These are phyloP conservation scores for Papilio elwesi DNA, from an alignment of 2,888 invertebrate genomes.

Conservation along the genomic window DNA sequence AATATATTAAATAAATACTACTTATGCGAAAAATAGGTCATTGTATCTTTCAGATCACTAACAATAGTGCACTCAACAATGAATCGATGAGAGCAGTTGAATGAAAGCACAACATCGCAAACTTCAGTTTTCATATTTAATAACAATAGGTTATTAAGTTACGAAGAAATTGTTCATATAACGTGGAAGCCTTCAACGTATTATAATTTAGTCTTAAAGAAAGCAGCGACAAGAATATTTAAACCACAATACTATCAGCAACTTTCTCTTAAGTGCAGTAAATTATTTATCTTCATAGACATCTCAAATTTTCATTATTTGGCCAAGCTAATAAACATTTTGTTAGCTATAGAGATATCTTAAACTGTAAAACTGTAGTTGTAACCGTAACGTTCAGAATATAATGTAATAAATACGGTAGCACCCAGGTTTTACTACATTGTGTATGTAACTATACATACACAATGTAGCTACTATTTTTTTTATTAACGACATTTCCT, in stretches of 20 bases:
- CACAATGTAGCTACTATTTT: too few relatives aligned
- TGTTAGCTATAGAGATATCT: too few relatives aligned
- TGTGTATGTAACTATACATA: too few relatives aligned
- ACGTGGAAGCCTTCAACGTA: background rate
- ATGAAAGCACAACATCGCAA: constrained; percentile 1
- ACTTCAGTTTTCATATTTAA: constrained; percentile 1
- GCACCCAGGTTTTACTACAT: too few relatives aligned
- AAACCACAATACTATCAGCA: background rate
- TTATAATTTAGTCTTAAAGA: background rate
- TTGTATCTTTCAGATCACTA: background rate
- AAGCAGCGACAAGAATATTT: background rate
- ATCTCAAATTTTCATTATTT: background rate
- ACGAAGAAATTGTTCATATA: background rate
- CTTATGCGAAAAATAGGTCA: background rate
- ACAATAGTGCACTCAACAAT: constrained; percentile 9
- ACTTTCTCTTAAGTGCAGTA: background rate
- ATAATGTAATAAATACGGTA: too few relatives aligned
- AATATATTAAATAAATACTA: background rate
- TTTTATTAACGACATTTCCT: too few relatives aligned
- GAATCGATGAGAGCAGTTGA: background rate
- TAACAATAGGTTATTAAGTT: background rate
- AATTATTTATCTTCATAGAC: background rate
- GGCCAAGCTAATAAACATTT: too few relatives aligned
- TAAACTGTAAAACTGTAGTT: too few relatives aligned
- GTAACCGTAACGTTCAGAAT: too few relatives aligned